Conservation (phyloP, 2,888 invertebrate species). For the Fissipunctia ypsillon region DNA sequence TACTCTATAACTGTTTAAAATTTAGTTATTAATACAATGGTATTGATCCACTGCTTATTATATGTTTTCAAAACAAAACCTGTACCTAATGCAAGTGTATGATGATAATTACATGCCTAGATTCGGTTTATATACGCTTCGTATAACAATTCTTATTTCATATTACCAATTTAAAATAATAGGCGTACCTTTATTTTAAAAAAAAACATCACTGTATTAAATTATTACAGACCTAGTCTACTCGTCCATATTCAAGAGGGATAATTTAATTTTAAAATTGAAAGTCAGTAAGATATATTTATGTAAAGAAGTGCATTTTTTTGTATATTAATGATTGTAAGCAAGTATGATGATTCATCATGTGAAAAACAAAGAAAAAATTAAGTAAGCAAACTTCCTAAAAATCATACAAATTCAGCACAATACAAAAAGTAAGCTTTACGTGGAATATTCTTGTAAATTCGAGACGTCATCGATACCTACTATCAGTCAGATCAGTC, state of each 20-base stretch:
- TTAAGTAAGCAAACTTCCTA: background rate
- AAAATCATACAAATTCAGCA: background rate
- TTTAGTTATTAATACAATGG: background rate
- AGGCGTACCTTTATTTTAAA: background rate
- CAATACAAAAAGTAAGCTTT: slow-evolving; percentile 4
- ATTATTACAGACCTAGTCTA: background rate
- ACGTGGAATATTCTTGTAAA: slow-evolving; percentile 34
- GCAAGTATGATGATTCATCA: background rate
- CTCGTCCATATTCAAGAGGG: background rate
- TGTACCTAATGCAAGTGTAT: background rate
- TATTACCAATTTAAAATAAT: slow-evolving; percentile 20
- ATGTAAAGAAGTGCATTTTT: background rate
- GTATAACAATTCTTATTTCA: slow-evolving; percentile 19
- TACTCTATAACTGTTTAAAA: background rate
- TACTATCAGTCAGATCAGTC: slow-evolving; percentile 23
- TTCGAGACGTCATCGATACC: slow-evolving; percentile 33
- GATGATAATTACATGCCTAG: slow-evolving; percentile 23
- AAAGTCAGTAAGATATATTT: background rate
- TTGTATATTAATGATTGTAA: background rate
- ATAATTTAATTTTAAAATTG: slow-evolving; percentile 4
- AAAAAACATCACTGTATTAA: background rate
- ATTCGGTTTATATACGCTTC: slow-evolving; percentile 41
- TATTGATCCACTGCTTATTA: background rate
- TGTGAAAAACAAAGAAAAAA: slow-evolving; percentile 1
- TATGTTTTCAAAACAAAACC: slow-evolving; percentile 8